Percentiles rank a stretch among this genome's conserved stretches.
phyloP scores from a whole-genome alignment of 2,113 vertebrate genomes.

The Pollimyrus isidori region DNA sequence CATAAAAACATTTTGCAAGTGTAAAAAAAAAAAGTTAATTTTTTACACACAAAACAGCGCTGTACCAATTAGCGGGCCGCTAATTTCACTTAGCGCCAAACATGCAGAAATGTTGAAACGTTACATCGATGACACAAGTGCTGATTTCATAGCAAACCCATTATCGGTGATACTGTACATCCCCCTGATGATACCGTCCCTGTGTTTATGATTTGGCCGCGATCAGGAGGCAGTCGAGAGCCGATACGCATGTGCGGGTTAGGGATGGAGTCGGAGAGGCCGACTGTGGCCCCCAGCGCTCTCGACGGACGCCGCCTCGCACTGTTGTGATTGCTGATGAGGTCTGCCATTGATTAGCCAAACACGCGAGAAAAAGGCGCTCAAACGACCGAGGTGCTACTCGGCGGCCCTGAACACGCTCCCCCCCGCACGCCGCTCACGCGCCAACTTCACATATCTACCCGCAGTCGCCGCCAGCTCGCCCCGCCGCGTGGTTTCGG shows the following conservation, averaged over 20 bases:
- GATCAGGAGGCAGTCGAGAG: not conserved
- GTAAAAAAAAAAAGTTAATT: not conserved
- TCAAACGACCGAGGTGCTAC: slow-evolving; percentile 22
- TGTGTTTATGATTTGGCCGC: not conserved
- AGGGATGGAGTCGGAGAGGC: not conserved
- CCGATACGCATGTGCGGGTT: slow-evolving; percentile 8
- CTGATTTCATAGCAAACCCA: not conserved
- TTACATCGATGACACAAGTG: not conserved
- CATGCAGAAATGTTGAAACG: not conserved
- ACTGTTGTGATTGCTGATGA: slow-evolving; percentile 59
- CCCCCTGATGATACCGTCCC: no score
- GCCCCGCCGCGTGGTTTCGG: not conserved
- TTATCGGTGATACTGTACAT: not conserved
- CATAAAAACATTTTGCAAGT: not conserved
- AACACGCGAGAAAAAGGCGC: slow-evolving; percentile 56
- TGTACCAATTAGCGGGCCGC: not conserved
- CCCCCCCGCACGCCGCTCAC: not conserved
- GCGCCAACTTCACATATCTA: not conserved
- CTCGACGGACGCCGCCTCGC: slow-evolving; percentile 37
- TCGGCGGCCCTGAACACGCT: not conserved
- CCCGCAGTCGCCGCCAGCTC: not conserved
- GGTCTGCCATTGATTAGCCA: slow-evolving; percentile 69
- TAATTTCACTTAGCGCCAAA: not conserved
- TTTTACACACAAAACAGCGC: not conserved
- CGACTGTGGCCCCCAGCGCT: not conserved